These are phyloP conservation scores for Asbolus verrucosus DNA, from an alignment of 1,140 invertebrate genomes.

Conservation along the genomic window DNA sequence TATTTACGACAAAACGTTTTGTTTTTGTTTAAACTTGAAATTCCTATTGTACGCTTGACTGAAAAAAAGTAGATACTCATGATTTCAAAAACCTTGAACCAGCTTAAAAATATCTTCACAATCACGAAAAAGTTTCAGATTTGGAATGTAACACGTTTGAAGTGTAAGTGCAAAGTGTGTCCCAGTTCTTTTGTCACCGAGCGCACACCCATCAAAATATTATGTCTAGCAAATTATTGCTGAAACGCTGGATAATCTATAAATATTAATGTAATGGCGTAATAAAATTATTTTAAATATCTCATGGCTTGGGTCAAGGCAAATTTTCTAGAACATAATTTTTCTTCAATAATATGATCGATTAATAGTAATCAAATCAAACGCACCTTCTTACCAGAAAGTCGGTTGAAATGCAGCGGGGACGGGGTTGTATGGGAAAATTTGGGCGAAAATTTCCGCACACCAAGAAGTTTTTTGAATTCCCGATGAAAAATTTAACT, in stretches of 20 bases:
- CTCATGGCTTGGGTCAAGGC: slow-evolving; percentile 5
- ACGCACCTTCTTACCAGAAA: slow-evolving; percentile 11
- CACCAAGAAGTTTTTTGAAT: neutral
- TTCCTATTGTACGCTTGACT: no score
- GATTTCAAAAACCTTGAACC: no score
- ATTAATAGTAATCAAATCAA: neutral
- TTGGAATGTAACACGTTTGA: no score
- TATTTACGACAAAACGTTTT: no score
- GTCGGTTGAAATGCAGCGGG: neutral
- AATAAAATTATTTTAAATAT: slow-evolving; percentile 27
- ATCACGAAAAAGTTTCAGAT: no score
- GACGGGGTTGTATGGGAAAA: neutral
- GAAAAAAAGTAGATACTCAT: no score
- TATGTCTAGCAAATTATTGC: neutral
- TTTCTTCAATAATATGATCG: neutral
- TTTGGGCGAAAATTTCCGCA: neutral
- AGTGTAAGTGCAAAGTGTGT: no score
- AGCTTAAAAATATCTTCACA: no score
- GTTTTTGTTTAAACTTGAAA: no score
- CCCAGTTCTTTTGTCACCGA: no score
- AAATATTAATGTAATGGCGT: slow-evolving; percentile 23
- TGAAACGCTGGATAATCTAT: neutral
- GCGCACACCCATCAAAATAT: no score
- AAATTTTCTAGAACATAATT: slow-evolving; percentile 1
- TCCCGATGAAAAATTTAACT: neutral